Evolutionary conservation across 1,140 invertebrate species (phyloP).

Genomic region (Frieseomelitta varia): DNA sequence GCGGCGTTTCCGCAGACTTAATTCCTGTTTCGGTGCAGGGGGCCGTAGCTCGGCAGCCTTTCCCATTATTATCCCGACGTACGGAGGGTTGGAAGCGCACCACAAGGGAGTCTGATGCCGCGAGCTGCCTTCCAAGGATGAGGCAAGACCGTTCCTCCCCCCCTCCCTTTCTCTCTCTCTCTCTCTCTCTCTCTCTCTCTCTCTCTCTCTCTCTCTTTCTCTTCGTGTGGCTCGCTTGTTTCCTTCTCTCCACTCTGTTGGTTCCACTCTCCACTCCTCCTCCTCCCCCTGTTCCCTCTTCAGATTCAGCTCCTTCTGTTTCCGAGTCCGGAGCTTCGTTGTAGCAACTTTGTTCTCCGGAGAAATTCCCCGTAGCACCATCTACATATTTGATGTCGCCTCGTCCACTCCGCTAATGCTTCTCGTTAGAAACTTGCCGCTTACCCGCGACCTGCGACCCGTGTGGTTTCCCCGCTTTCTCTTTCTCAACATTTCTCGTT

Average conservation of each 20-base stretch:
- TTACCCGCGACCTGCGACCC: slow-evolving; percentile 62
- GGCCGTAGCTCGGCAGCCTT: slow-evolving; percentile 51
- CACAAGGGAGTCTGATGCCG: slow-evolving; percentile 66
- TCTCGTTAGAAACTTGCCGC: slow-evolving; percentile 74
- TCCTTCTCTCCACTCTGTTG: not conserved
- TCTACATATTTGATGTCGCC: slow-evolving; percentile 77
- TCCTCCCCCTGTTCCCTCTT: not conserved
- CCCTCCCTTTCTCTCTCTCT: too few relatives aligned
- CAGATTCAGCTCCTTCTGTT: slow-evolving; percentile 44
- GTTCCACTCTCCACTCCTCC: not conserved
- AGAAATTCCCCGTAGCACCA: slow-evolving; percentile 74
- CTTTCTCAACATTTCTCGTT: not conserved
- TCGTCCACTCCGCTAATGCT: slow-evolving; percentile 74
- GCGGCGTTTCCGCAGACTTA: slow-evolving; percentile 66
- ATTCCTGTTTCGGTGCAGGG: slow-evolving; percentile 52
- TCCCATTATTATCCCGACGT: slow-evolving; percentile 66
- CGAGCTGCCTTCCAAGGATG: slow-evolving; percentile 62
- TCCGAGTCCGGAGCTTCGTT: slow-evolving; percentile 52
- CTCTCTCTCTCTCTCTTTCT: not conserved
- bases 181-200: too few relatives aligned
- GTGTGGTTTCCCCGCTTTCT: slow-evolving; percentile 40
- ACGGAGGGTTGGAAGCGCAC: slow-evolving; percentile 53
- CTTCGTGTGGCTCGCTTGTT: slow-evolving; percentile 13
- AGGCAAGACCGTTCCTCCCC: slow-evolving; percentile 32
- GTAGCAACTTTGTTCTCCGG: slow-evolving; percentile 68